Conservation (phyloP, 2,888 invertebrate genomes). For the Galerucella nymphaeae region DNA sequence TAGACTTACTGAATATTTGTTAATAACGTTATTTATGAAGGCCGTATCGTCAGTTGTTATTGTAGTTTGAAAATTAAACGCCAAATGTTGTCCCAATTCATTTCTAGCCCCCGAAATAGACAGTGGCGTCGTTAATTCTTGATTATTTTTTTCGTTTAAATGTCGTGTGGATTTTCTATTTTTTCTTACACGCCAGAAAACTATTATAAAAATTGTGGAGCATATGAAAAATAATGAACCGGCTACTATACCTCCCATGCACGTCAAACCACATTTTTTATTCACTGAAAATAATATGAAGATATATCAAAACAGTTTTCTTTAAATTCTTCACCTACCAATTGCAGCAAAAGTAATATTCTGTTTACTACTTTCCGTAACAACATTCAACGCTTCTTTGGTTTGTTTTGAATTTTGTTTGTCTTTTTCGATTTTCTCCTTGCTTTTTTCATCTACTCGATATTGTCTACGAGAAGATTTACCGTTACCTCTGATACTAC, state of each 20-base stretch:
- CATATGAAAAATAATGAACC: conserved; percentile 61
- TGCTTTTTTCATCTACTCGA: not conserved
- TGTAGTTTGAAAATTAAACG: conserved; percentile 62
- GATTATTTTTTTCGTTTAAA: conserved; percentile 57
- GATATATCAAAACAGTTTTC: not conserved
- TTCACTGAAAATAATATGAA: conserved; percentile 31
- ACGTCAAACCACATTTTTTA: conserved; percentile 65
- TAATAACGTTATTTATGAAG: conserved; percentile 50
- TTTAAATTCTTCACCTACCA: too few relatives aligned
- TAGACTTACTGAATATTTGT: conserved; percentile 56
- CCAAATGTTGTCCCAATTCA: conserved; percentile 56
- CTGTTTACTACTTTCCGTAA: conserved; percentile 2
- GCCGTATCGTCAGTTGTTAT: conserved; percentile 51
- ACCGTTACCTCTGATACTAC: not conserved
- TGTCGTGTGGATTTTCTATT: conserved; percentile 58
- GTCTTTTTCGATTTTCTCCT: not conserved
- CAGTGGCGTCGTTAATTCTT: conserved; percentile 58
- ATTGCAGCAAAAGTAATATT: conserved; percentile 45
- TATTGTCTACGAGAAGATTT: not conserved
- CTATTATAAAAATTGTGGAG: conserved; percentile 55
- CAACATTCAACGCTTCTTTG: not conserved
- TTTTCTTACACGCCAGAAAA: conserved; percentile 58
- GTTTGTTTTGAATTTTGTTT: not conserved
- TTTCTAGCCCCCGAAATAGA: conserved; percentile 59
- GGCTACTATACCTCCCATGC: conserved; percentile 64